phyloP scores from a whole-genome alignment of 2,113 vertebrate genomes.

The Pitta sordida region DNA sequence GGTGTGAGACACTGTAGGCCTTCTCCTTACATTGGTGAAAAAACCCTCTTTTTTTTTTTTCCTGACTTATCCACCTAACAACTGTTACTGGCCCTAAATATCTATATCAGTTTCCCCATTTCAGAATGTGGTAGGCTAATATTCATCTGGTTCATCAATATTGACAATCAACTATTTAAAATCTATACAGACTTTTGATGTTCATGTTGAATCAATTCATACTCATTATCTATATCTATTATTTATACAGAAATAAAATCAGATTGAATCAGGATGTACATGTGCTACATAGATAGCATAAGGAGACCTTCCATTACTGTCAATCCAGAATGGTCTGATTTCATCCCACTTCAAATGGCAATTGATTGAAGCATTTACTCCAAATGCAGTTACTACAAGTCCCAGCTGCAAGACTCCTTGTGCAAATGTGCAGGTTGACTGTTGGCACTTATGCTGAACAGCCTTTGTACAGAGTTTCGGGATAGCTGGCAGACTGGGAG shows the following conservation, averaged over 20 bases:
- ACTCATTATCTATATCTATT: neutral
- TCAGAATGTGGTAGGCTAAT: neutral
- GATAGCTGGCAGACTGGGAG: neutral
- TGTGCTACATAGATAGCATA: neutral
- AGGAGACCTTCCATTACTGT: neutral
- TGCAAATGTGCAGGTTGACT: neutral
- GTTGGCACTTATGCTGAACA: neutral
- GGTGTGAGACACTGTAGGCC: neutral
- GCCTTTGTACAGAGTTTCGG: neutral
- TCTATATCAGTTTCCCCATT: neutral
- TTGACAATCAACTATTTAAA: neutral
- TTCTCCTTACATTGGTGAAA: neutral
- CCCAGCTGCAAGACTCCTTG: neutral
- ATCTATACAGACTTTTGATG: neutral
- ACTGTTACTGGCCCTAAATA: neutral
- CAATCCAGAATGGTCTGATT: neutral
- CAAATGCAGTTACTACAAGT: neutral
- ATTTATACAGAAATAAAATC: neutral
- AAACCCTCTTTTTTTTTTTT: neutral
- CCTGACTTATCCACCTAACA: neutral
- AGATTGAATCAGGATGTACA: neutral
- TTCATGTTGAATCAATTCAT: neutral
- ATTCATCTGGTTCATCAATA: neutral
- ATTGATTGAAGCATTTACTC: neutral
- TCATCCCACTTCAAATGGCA: neutral